These are phyloP conservation scores for Furcula furcula DNA, from an alignment of 2,888 invertebrate genomes.

Conservation along the genomic window DNA sequence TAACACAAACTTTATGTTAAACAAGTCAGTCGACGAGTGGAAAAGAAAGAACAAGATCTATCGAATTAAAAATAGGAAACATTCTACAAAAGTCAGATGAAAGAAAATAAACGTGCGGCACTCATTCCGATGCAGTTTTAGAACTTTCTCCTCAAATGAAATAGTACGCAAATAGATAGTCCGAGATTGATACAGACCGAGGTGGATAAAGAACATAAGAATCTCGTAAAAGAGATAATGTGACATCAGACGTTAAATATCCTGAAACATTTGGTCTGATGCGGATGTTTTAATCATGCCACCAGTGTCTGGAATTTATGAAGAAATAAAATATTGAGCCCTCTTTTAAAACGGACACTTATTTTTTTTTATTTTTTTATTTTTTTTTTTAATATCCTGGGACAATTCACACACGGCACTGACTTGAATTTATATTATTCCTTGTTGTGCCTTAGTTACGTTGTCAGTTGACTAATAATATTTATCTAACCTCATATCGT, in stretches of 20 bases:
- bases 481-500: too few relatives aligned
- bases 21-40: conserved; percentile 53
- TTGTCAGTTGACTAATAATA: too few relatives aligned
- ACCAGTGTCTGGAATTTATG: not conserved
- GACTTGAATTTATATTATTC: too few relatives aligned
- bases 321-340: too few relatives aligned
- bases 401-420: too few relatives aligned
- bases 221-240: conserved; percentile 6
- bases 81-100: conserved; percentile 14
- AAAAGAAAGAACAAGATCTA: conserved; percentile 33
- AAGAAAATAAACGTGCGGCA: conserved; percentile 20
- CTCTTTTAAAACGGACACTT: too few relatives aligned
- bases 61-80: conserved; percentile 26
- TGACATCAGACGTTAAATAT: conserved; percentile 1
- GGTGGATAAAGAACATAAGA: conserved; percentile 12
- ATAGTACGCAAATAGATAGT: conserved; percentile 13
- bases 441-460: too few relatives aligned
- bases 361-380: too few relatives aligned
- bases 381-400: too few relatives aligned
- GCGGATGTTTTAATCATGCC: not conserved
- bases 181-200: conserved; percentile 9
- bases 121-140: conserved; percentile 12
- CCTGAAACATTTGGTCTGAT: conserved; percentile 3
- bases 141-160: conserved; percentile 9
- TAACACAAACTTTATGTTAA: conserved; percentile 62